phyloP scores from a whole-genome alignment of 37 sponge, comb jelly and placozoan genomes.

The Agelas oroides region DNA sequence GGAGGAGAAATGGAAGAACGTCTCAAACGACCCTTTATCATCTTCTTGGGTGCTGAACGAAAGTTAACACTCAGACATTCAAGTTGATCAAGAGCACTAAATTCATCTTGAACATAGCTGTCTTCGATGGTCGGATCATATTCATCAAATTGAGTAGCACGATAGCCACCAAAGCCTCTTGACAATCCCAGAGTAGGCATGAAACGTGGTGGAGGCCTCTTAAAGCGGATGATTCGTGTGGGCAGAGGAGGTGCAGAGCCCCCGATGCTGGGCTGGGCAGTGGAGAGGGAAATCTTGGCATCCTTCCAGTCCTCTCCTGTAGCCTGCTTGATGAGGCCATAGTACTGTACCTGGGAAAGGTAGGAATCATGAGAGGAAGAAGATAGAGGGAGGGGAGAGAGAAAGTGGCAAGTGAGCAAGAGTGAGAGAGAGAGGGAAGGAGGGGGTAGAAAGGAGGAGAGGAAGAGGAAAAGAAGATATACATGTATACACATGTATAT shows the following conservation, averaged over 20 bases:
- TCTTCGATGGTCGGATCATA: not conserved
- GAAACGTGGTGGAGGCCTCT: not conserved
- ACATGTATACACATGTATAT: not conserved
- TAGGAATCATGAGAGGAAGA: not conserved
- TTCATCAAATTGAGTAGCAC: not conserved
- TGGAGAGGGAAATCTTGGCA: conserved; percentile 74
- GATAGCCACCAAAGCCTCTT: no score
- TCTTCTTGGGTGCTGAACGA: no score
- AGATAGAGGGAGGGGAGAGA: no score
- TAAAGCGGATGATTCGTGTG: conserved; percentile 29
- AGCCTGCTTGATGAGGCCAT: conserved; percentile 72
- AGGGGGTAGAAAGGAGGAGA: no score
- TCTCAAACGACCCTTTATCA: no score
- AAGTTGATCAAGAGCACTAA: no score
- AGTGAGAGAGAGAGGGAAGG: no score
- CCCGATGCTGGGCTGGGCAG: conserved; percentile 80
- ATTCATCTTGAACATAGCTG: no score
- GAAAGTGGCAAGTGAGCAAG: no score
- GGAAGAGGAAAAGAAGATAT: not conserved
- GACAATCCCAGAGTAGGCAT: no score
- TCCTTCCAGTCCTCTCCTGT: conserved; percentile 86
- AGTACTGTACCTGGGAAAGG: conserved; percentile 79
- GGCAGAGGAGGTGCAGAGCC: conserved; percentile 55
- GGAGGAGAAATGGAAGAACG: not conserved
- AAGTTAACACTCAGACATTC: no score